Base-by-base conservation (phyloP, 2,113 vertebrate species). In the Lynx canadensis region DNA sequence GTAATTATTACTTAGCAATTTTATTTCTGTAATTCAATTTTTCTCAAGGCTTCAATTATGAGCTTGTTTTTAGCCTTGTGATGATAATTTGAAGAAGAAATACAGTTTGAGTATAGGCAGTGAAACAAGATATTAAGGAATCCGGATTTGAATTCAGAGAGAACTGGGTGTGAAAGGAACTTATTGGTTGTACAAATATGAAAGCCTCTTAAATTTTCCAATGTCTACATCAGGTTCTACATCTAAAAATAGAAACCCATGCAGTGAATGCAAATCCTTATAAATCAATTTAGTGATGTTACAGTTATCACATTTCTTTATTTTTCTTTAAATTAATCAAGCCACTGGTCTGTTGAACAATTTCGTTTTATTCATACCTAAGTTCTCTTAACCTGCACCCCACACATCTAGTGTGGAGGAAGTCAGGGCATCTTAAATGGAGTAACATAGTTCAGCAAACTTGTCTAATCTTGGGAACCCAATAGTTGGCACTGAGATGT, bases 1-100 rank as follows among this genome's bases (percentile, higher is more conserved):
- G 27, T 60, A 78, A 84, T 68, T 23, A 74, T n/a, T 94, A 81
- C 21, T 69, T 25, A 93, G 31, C 65, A 71, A 71, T 55, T 95
- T 86, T 52, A 63, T 45, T 78, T 86, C n/a, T 55, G 33, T 94
- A 82, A 92, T 81, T 50, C 36, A 85, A 15, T 88, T 94, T 85
- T 76, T 91, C 50, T 87, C 41, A 80, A 31, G 10, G 23, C 93
- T 91, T 89, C 76, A 88, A 68, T 38, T 23, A 50, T 91, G 23
- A 91, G 50, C 57, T 91, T 80, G 13, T 18, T 79, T 78, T 79
- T 31, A 68, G 29, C 8, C 50, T 69, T 41, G 4, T 60, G 68
- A 79, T 15, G 63, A n/a, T 5, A 82, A n/a, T 65, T 86, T 90
- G n/a, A 78, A 78, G 50, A 73, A 73, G 12, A 89, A 93, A 33